Evolutionary conservation across 2,888 invertebrate species (phyloP), one percentile per base, ranked within the genome.

Genomic region (Oxyteleia sp.): DNA sequence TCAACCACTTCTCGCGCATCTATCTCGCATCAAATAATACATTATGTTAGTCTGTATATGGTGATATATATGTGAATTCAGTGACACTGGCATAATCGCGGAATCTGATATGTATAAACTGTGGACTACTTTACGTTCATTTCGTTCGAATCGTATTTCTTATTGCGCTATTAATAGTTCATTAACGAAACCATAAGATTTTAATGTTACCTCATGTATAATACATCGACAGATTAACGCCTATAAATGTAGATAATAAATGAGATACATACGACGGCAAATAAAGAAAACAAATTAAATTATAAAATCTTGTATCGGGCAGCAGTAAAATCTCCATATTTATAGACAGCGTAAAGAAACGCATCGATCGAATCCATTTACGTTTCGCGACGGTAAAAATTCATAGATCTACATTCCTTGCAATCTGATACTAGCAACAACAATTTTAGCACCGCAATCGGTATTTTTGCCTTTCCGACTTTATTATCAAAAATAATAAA

Each of bases 401-500:
- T 59, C 69, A 61, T 69, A 63, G 61, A 69, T 78, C 55, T 69
- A 41, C 55, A 69, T 78, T 63, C 63, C 61, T 45, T 38, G 32
- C 68, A 16, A 51, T 38, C 51, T 66, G 47, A 66, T 68, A 51
- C 59, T 16, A 49, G 55, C 43, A 51, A 49, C 75, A 66, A 74
- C 75, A 57, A 66, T 66, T 75, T 75, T 47, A 63, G 20, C 72
- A 38, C 61, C 32, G 45, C 45, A 55, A 55, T 53, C 43, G 35
- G 49, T 41, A 75, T 66, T 66, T 64, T 75, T 59, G 41, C 61
- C 69, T 45, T 49, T 8, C 41, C 35, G 38, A 47, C 13, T 61
- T 76, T 75, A 68, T 57, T 61, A 78, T 59, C 55, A 68, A 59
- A 76, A 76, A 68, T 55, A 66, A 57, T 75, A 75, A 75, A 75